A percentile compares a stretch with the other conserved stretches of the same genome.
Conservation (phyloP, 2,797 vertebrate genomes). For the Pelodytes ibericus region DNA sequence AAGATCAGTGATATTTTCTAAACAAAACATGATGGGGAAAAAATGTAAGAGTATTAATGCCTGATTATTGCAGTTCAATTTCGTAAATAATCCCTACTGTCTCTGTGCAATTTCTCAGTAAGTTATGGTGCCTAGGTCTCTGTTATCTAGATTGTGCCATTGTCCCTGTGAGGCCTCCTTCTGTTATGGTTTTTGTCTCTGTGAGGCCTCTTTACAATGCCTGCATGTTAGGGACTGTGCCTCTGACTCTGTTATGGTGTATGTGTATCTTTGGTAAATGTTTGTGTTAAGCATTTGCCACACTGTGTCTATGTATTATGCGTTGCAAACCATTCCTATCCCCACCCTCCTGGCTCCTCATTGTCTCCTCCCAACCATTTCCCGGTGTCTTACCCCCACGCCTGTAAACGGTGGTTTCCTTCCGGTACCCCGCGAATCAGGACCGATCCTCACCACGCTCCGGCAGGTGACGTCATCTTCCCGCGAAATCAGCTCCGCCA, state of each 20-base stretch:
- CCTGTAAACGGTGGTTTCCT: background rate
- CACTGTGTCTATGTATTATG: background rate
- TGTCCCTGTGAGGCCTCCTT: too few relatives aligned
- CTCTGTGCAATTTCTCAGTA: too few relatives aligned
- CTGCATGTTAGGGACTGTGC: background rate
- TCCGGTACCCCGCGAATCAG: slow-evolving; percentile 1
- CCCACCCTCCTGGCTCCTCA: background rate
- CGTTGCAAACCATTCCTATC: background rate
- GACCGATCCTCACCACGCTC: background rate
- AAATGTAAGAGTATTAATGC: too few relatives aligned
- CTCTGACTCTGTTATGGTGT: background rate
- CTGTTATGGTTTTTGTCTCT: background rate
- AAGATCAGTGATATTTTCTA: too few relatives aligned
- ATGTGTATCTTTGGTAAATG: too few relatives aligned
- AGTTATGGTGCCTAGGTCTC: too few relatives aligned
- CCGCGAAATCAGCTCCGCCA: slow-evolving; percentile 10
- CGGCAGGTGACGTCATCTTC: slow-evolving; percentile 16
- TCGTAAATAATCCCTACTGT: too few relatives aligned
- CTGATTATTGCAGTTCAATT: too few relatives aligned
- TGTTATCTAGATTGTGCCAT: too few relatives aligned
- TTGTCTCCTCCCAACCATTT: background rate
- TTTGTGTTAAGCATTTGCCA: too few relatives aligned
- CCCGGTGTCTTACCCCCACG: slow-evolving; percentile 2
- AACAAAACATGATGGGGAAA: too few relatives aligned
- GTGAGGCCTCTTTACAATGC: background rate